Conservation (phyloP, 2,797 vertebrate species). For the Apogon talboti region DNA sequence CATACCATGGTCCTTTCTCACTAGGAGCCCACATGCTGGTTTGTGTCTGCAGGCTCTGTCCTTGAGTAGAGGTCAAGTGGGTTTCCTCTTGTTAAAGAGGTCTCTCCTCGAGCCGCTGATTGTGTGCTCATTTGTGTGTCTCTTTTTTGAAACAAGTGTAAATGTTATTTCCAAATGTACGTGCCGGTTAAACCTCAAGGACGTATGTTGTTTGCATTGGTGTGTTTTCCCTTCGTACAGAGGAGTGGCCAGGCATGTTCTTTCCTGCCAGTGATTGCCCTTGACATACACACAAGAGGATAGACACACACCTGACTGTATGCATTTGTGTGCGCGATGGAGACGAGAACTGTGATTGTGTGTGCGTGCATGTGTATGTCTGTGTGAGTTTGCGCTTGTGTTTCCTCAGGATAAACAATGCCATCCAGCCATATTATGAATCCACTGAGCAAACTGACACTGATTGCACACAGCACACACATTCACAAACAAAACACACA, state of each 20-base stretch:
- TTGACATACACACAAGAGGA: constrained; percentile 70
- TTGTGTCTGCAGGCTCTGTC: constrained; percentile 63
- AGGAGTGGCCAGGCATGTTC: constrained; percentile 54
- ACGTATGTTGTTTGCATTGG: constrained; percentile 43
- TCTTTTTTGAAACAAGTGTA: constrained; percentile 24
- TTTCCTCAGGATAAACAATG: constrained; percentile 70
- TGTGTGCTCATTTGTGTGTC: background rate
- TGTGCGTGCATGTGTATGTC: background rate
- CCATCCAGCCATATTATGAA: constrained; percentile 59
- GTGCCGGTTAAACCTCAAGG: constrained; percentile 54
- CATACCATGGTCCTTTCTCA: constrained; percentile 38
- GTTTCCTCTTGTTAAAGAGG: constrained; percentile 57
- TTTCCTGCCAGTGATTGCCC: constrained; percentile 68
- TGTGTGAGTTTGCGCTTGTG: constrained; percentile 1
- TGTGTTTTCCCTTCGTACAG: constrained; percentile 19
- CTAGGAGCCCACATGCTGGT: constrained; percentile 56
- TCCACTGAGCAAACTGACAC: constrained; percentile 57
- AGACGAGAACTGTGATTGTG: constrained; percentile 20
- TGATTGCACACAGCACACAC: constrained; percentile 40
- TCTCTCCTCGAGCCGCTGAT: constrained; percentile 43
- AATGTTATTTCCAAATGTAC: constrained; percentile 49
- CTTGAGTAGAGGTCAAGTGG: constrained; percentile 74
- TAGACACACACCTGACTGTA: constrained; percentile 63
- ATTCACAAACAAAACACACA: constrained; percentile 46
- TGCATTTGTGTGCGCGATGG: constrained; percentile 34